A percentile compares a stretch with the other conserved stretches of the same genome.
phyloP scores from a whole-genome alignment of 2,797 vertebrate genomes.

The Sebastes wilsoni region DNA sequence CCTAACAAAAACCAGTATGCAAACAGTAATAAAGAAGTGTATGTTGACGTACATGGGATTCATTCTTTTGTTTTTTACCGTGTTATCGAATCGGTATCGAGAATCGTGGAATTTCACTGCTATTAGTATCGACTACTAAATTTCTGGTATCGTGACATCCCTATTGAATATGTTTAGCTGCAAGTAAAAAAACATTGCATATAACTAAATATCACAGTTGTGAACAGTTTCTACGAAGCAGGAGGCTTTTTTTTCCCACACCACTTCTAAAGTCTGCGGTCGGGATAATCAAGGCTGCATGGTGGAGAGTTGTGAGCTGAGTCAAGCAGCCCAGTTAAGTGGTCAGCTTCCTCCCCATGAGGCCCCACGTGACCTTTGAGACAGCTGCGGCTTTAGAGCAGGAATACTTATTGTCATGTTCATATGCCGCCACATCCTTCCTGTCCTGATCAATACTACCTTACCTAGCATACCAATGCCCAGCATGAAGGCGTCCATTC shows the following conservation, averaged over 20 bases:
- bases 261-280: neutral
- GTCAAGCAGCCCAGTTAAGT: neutral
- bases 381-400: constrained; percentile 15
- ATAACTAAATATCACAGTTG: neutral
- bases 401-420: constrained; percentile 7
- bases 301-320: neutral
- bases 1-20: no score
- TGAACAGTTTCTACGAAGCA: neutral
- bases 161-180: neutral
- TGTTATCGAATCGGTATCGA: no score
- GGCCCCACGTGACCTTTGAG: constrained; percentile 49
- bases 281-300: neutral
- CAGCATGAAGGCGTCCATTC: constrained; percentile 99
- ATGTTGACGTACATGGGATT: no score
- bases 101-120: no score
- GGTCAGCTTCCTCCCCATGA: constrained; percentile 45
- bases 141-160: no score
- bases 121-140: no score
- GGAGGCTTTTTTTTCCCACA: neutral
- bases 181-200: neutral
- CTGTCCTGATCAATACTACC: constrained; percentile 62
- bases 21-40: no score
- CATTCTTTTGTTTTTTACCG: no score
- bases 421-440: constrained; percentile 42
- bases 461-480: constrained; percentile 99